These are phyloP conservation scores for Lasioglossum calceatum DNA, from an alignment of 2,888 invertebrate species.

Conservation along the genomic window DNA sequence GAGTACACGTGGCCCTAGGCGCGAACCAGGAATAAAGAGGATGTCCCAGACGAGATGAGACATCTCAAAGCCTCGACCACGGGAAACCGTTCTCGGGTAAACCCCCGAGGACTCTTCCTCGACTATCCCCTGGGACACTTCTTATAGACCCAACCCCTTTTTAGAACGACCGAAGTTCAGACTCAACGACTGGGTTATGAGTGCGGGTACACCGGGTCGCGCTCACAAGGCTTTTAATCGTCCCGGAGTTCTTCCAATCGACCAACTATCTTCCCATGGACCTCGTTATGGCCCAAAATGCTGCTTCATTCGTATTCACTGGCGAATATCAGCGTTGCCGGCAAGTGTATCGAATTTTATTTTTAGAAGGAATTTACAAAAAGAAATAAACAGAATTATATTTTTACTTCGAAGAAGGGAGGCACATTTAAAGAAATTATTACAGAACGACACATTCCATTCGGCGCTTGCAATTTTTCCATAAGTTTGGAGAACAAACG, in stretches of 20 bases:
- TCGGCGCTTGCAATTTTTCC: background rate
- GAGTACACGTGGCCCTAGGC: constrained; percentile 46
- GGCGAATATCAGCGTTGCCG: too few relatives aligned
- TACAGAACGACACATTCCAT: background rate
- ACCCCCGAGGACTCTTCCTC: constrained; percentile 29
- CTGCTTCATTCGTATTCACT: too few relatives aligned
- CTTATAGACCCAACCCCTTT: background rate
- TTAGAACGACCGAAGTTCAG: background rate
- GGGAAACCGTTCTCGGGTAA: constrained; percentile 23
- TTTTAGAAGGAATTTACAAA: too few relatives aligned
- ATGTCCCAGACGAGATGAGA: constrained; percentile 3
- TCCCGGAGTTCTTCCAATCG: background rate
- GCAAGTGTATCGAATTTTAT: too few relatives aligned
- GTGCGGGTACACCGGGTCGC: background rate
- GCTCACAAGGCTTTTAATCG: background rate
- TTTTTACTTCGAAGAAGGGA: background rate
- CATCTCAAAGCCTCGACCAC: constrained; percentile 22
- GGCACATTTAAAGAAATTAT: background rate
- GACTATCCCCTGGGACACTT: constrained; percentile 29
- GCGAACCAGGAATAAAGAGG: background rate
- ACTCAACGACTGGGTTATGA: background rate
- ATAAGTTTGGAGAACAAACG: background rate
- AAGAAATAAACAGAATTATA: background rate
- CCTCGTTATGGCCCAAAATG: background rate
- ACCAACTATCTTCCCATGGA: background rate